A percentile compares a stretch with the other conserved stretches of the same genome.
phyloP scores from a whole-genome alignment of 1,140 invertebrate species.

The Cotesia chilonis region DNA sequence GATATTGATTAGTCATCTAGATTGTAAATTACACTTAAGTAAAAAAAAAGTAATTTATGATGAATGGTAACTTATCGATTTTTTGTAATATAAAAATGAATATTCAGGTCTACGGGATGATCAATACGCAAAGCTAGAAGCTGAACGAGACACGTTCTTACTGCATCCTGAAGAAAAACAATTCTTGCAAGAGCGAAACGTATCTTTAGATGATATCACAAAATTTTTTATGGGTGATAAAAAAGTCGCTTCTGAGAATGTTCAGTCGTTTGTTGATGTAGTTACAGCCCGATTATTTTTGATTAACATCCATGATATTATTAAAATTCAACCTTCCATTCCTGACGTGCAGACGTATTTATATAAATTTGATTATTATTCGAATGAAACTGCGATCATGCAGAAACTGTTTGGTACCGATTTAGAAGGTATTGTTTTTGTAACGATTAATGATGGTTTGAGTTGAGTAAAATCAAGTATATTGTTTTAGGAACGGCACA shows the following conservation, averaged over 20 bases:
- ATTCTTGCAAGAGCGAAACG: conserved; percentile 23
- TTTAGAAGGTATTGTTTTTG: conserved; percentile 1
- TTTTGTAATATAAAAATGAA: not conserved
- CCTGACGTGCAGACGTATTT: conserved; percentile 58
- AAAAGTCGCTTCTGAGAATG: conserved; percentile 13
- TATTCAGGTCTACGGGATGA: not conserved
- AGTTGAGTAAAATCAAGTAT: too few species aligned
- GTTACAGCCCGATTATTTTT: conserved; percentile 16
- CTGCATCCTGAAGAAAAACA: conserved; percentile 2
- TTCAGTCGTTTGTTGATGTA: conserved; percentile 15
- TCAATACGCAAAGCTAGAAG: not conserved
- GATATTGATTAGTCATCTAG: not conserved
- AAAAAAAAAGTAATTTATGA: too few species aligned
- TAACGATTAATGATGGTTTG: not conserved
- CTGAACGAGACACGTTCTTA: not conserved
- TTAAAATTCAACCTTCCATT: conserved; percentile 54
- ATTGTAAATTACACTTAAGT: too few species aligned
- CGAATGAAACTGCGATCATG: not conserved
- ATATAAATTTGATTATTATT: conserved; percentile 64
- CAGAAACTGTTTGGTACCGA: conserved; percentile 27
- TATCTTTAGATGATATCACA: conserved; percentile 58
- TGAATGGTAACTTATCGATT: too few species aligned
- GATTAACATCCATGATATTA: conserved; percentile 30
- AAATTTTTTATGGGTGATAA: conserved; percentile 55
- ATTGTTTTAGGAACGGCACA: conserved; percentile 46